Percentiles rank a stretch among this genome's conserved stretches.
phyloP scores from a whole-genome alignment of 2,113 vertebrate genomes.

The Crotalus horridus region DNA sequence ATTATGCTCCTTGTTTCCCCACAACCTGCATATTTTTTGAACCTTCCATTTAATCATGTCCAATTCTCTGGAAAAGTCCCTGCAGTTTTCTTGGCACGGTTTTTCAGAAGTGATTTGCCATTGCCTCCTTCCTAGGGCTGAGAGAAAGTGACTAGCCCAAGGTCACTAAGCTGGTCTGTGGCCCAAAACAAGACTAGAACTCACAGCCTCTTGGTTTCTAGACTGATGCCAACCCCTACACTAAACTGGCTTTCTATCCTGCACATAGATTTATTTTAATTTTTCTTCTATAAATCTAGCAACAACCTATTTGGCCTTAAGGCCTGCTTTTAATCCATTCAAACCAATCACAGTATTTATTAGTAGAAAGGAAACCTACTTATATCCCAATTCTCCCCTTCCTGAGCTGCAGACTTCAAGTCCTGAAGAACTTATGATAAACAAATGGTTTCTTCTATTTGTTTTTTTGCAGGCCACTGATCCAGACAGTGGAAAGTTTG shows the following conservation, averaged over 20 bases:
- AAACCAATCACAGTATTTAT: neutral
- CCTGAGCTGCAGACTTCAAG: neutral
- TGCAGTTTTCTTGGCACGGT: neutral
- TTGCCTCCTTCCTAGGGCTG: neutral
- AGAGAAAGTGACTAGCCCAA: neutral
- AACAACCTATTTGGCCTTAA: neutral
- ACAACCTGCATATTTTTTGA: neutral
- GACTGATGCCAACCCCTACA: neutral
- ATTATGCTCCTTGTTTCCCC: neutral
- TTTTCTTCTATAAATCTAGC: neutral
- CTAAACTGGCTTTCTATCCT: neutral
- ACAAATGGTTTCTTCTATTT: neutral
- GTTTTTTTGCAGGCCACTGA: slow-evolving; percentile 78
- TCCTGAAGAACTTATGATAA: neutral
- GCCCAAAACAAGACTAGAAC: neutral
- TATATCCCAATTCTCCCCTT: neutral
- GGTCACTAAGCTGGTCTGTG: neutral
- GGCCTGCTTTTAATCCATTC: neutral
- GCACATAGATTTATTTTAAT: neutral
- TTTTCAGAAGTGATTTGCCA: neutral
- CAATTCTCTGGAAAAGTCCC: neutral
- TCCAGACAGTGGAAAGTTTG: slow-evolving; percentile 74
- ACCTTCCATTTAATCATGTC: neutral
- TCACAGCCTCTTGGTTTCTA: neutral
- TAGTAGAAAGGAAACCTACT: neutral